phyloP scores from a whole-genome alignment of 1,140 invertebrate species.

The Bombus superbus region DNA sequence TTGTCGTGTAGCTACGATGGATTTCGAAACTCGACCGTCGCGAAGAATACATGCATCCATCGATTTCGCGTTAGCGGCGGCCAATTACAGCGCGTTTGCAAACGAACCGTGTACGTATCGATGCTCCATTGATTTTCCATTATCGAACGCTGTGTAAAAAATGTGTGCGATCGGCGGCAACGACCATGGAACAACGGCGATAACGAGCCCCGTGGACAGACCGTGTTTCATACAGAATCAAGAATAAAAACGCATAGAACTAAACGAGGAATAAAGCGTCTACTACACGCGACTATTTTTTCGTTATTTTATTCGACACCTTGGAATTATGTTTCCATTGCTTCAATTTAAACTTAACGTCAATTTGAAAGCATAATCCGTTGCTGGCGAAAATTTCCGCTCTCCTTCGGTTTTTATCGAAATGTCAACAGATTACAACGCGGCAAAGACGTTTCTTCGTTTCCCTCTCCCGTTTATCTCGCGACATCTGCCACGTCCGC shows the following conservation, averaged over 20 bases:
- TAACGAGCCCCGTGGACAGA: neutral
- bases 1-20: neutral
- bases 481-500: no score
- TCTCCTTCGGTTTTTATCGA: neutral
- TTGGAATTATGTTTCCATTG: no score
- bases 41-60: conserved; percentile 3
- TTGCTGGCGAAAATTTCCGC: neutral
- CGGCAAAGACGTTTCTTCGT: neutral
- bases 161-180: neutral
- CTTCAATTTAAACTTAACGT: no score
- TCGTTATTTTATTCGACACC: no score
- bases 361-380: no score
- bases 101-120: conserved; percentile 29
- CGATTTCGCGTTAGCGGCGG: conserved; percentile 34
- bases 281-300: no score
- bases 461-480: neutral
- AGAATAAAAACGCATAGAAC: neutral
- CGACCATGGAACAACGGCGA: neutral
- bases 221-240: neutral
- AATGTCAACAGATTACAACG: neutral
- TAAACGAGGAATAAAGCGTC: neutral
- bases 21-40: conserved; percentile 4
- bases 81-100: conserved; percentile 18
- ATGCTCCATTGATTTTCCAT: conserved; percentile 43
- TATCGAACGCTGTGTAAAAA: conserved; percentile 18